phyloP scores from a whole-genome alignment of 1,140 invertebrate species.

The Saccostrea cuccullata region DNA sequence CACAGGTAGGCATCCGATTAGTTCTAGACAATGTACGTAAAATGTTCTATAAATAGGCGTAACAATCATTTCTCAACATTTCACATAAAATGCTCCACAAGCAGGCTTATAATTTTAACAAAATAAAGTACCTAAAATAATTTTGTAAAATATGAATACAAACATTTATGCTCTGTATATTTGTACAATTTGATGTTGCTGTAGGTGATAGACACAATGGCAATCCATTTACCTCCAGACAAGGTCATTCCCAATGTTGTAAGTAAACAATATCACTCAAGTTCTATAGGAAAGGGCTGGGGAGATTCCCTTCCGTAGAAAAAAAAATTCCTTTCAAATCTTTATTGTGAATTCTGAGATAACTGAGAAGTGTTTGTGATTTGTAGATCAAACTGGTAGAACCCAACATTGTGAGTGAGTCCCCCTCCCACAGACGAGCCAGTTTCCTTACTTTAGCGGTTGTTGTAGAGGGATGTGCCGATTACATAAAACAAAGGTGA shows the following conservation, averaged over 20 bases:
- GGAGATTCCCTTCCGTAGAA: neutral
- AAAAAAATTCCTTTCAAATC: neutral
- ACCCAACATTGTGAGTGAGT: slow-evolving; percentile 81
- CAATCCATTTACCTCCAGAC: slow-evolving; percentile 87
- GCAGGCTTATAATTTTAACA: neutral
- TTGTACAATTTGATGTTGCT: neutral
- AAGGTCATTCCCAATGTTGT: slow-evolving; percentile 87
- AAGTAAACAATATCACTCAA: slow-evolving; percentile 63
- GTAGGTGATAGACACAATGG: slow-evolving; percentile 86
- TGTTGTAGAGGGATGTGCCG: slow-evolving; percentile 89
- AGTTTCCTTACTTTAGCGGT: slow-evolving; percentile 87
- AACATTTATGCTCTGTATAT: neutral
- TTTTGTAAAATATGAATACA: neutral
- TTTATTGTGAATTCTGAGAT: neutral
- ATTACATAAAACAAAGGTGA: slow-evolving; percentile 86
- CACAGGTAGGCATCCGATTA: slow-evolving; percentile 79
- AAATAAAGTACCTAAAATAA: neutral
- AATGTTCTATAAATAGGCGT: no score
- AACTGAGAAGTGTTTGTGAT: neutral
- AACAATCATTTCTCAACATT: no score
- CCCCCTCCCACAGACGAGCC: slow-evolving; percentile 84
- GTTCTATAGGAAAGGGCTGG: neutral
- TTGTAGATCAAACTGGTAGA: slow-evolving; percentile 83
- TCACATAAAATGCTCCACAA: no score
- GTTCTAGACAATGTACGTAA: no score